Base-by-base conservation (phyloP, 2,113 vertebrate genomes). In the Gymnarchus niloticus region DNA sequence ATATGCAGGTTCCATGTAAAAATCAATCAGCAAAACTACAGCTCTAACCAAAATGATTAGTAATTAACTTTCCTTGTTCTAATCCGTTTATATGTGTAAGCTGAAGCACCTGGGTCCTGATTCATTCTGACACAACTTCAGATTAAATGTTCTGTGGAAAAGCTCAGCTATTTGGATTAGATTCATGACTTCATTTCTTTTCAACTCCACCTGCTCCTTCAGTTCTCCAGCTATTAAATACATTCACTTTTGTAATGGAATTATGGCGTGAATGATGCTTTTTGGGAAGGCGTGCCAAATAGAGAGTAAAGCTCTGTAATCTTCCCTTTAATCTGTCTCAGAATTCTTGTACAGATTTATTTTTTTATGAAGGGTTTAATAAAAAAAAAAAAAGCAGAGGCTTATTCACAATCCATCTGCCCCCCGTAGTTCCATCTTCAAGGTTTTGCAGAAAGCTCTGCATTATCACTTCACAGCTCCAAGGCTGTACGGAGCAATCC, bases 11-110 rank as follows among this genome's bases (percentile, higher is more conserved):
- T 73, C 73, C 77, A 65, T 84, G 84, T 84, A 46, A 25, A 65
- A 81, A 88, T 89, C 69, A 69, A 85, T 89, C 80, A 85, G 78
- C 56, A 33, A 49, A 28, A 81, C 33, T 14, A 51, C 52, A 49
- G 49, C 78, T 77, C 61, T 54, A 23, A 54, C 51, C 25, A 59
- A 49, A 77, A 89, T 89, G 85, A 85, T 89, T 86, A 76, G n/a
- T 89, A 87, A 89, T 86, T 87, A 85, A 61, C 77, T 87, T 89
- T 85, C 84, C 84, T 44, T 61, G 33, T 86, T 80, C 81, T 86
- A 80, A 59, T 86, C 56, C 37, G 17, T 86, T 81, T 61, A 57
- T 14, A 17, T 56, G 14, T n/a, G 81, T 48, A 49, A 52, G 61
- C 21, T 21, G 52, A 51, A 48, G 41, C 77, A 78, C 46, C 54